These are phyloP conservation scores for Strigamia transsilvanica DNA, from an alignment of 2,888 invertebrate genomes.

Conservation along the genomic window DNA sequence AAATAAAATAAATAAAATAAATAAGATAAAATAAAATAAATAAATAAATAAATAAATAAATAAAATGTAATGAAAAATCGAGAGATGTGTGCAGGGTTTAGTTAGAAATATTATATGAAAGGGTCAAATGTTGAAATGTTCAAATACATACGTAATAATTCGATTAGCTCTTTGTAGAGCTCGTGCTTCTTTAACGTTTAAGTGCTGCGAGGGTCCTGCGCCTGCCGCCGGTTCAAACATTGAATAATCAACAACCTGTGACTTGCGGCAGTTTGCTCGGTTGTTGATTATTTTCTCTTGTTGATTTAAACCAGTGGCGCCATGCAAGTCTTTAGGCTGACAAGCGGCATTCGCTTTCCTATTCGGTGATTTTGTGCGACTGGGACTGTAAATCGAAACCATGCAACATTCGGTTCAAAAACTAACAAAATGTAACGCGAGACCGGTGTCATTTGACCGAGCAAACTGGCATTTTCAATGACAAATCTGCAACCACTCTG, in stretches of 20 bases:
- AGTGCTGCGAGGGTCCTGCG: slow-evolving; percentile 16
- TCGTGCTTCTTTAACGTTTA: slow-evolving; percentile 59
- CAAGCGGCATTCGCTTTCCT: neutral
- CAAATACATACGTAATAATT: slow-evolving; percentile 57
- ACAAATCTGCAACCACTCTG: no score
- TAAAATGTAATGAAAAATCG: no score
- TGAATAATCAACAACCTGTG: slow-evolving; percentile 4
- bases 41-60: slow-evolving; percentile 12
- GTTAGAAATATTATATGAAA: neutral
- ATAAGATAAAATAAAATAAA: slow-evolving; percentile 35
- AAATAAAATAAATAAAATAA: neutral
- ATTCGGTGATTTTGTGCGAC: slow-evolving; percentile 43
- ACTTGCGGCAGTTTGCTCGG: neutral
- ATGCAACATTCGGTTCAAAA: slow-evolving; percentile 23
- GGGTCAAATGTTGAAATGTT: no score
- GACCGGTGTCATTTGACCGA: neutral
- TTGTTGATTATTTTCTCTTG: neutral
- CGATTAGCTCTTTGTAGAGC: slow-evolving; percentile 61
- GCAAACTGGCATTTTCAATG: neutral
- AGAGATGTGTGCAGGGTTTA: no score
- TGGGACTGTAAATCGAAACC: slow-evolving; percentile 29
- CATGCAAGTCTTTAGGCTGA: neutral
- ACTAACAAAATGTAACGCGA: neutral
- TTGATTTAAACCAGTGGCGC: slow-evolving; percentile 9
- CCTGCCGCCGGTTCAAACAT: slow-evolving; percentile 18